These are phyloP conservation scores for Marasmarcha lunaedactyla DNA, from an alignment of 2,888 invertebrate species.

Conservation along the genomic window DNA sequence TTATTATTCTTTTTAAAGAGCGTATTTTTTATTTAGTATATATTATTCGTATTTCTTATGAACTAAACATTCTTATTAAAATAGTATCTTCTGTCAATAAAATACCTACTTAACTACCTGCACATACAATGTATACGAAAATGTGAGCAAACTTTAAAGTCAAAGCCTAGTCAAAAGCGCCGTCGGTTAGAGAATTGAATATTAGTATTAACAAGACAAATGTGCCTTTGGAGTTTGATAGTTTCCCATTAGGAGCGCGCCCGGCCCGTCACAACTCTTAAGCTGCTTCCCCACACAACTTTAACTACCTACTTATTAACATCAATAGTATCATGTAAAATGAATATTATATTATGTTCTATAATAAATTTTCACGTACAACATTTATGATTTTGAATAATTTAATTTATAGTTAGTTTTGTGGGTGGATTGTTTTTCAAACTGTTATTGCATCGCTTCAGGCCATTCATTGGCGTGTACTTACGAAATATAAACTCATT, in stretches of 20 bases:
- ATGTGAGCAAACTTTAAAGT: background rate
- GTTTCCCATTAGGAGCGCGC: slow-evolving; percentile 47
- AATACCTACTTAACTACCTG: no score
- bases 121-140: no score
- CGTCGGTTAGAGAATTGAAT: slow-evolving; percentile 41
- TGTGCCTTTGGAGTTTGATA: slow-evolving; percentile 52
- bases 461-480: no score
- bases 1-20: no score
- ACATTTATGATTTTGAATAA: background rate
- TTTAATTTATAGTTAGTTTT: background rate
- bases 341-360: background rate
- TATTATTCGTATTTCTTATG: no score
- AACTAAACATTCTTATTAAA: no score
- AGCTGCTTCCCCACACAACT: slow-evolving; percentile 31
- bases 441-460: no score
- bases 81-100: no score
- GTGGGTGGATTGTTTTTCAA: no score
- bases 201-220: slow-evolving; percentile 56
- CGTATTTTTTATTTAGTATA: no score
- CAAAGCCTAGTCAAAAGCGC: slow-evolving; percentile 7
- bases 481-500: no score
- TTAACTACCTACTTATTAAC: slow-evolving; percentile 21
- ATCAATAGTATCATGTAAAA: background rate
- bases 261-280: slow-evolving; percentile 24
- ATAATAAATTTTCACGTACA: background rate